A percentile compares a stretch with the other conserved stretches of the same genome.
phyloP scores from a whole-genome alignment of 1,140 invertebrate genomes.

The Antheraea mylitta region DNA sequence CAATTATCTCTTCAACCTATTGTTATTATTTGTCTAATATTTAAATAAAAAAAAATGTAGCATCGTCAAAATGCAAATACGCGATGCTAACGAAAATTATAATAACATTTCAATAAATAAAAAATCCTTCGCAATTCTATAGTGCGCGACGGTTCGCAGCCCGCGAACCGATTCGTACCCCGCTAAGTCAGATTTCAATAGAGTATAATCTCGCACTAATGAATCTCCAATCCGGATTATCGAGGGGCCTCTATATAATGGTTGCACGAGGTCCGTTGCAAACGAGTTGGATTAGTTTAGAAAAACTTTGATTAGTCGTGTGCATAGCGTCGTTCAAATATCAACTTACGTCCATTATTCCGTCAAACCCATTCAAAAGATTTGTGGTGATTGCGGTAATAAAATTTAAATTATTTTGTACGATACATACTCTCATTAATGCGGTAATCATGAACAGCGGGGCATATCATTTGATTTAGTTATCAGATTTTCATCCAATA shows the following conservation, averaged over 20 bases:
- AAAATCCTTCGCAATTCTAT: background rate
- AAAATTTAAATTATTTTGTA: background rate
- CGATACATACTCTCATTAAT: slow-evolving; percentile 6
- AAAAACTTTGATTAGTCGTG: slow-evolving; percentile 66
- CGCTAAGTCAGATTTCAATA: slow-evolving; percentile 77
- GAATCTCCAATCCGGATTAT: slow-evolving; percentile 79
- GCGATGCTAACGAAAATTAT: background rate
- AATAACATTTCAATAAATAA: background rate
- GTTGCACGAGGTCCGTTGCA: slow-evolving; percentile 51
- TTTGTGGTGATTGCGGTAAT: background rate
- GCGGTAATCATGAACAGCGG: slow-evolving; percentile 16
- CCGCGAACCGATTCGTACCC: slow-evolving; percentile 34
- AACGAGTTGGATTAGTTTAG: slow-evolving; percentile 60
- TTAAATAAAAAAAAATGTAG: too few relatives aligned
- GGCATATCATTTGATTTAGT: slow-evolving; percentile 47
- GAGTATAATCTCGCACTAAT: slow-evolving; percentile 79
- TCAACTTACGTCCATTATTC: slow-evolving; percentile 11
- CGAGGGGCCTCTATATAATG: slow-evolving; percentile 59
- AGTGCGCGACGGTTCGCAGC: slow-evolving; percentile 24
- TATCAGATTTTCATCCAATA: slow-evolving; percentile 66
- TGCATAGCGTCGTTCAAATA: slow-evolving; percentile 17
- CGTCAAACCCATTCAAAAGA: background rate
- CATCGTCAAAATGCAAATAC: background rate
- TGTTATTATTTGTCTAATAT: too few relatives aligned
- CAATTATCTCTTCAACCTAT: too few relatives aligned